These are phyloP conservation scores for Luscinia megarhynchos DNA, from an alignment of 2,797 vertebrate species.

Conservation along the genomic window DNA sequence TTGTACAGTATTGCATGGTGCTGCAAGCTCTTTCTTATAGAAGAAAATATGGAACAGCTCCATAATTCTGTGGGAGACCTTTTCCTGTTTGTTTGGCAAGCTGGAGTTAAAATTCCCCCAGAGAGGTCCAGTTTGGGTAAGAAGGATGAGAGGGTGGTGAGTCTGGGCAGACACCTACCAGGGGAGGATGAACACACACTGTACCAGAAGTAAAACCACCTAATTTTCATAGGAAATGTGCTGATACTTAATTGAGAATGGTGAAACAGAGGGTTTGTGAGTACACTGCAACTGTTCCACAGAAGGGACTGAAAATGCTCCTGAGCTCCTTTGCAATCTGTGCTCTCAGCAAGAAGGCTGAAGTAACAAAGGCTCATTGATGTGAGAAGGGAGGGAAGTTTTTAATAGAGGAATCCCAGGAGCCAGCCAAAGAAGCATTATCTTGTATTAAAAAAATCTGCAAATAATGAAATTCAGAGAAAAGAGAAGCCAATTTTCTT, in stretches of 20 bases:
- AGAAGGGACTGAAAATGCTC: background rate
- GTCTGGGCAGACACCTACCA: background rate
- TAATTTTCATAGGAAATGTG: slow-evolving; percentile 4
- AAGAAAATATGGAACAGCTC: slow-evolving; percentile 53
- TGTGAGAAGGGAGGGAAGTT: slow-evolving; percentile 63
- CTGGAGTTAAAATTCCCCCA: background rate
- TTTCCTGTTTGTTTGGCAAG: slow-evolving; percentile 36
- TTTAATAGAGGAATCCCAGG: slow-evolving; percentile 68
- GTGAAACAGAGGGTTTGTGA: slow-evolving; percentile 1
- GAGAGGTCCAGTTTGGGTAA: background rate
- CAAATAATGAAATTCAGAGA: slow-evolving; percentile 68
- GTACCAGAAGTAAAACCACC: background rate
- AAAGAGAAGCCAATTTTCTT: slow-evolving; percentile 55
- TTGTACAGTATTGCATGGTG: slow-evolving; percentile 14
- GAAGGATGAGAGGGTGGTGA: background rate
- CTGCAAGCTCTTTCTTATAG: slow-evolving; percentile 42
- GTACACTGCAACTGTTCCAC: background rate
- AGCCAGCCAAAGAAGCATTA: slow-evolving; percentile 68
- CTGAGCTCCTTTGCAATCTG: slow-evolving; percentile 15
- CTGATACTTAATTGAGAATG: slow-evolving; percentile 1
- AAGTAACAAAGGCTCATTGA: slow-evolving; percentile 66
- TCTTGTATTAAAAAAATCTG: slow-evolving; percentile 68
- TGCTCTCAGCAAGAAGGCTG: slow-evolving; percentile 45
- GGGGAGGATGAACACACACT: background rate
- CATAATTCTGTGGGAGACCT: slow-evolving; percentile 44